Evolutionary conservation across 2,113 vertebrate species (phyloP).

Genomic region (Malurus alboscapulatus): DNA sequence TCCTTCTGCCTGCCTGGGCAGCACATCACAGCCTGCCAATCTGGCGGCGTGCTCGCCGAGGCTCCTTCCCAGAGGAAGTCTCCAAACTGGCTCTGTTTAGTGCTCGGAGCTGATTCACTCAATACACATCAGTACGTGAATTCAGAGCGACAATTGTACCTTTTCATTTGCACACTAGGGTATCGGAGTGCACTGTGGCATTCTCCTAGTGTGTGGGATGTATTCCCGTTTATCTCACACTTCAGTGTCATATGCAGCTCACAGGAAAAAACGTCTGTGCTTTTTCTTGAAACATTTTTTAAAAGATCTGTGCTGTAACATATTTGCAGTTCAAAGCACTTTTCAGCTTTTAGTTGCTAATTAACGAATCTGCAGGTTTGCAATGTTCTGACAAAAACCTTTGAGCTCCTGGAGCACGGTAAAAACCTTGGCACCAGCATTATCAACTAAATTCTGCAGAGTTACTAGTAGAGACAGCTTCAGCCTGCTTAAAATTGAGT

Average conservation of each 20-base stretch:
- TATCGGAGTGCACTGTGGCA: not conserved
- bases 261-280: not conserved
- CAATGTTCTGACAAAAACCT: not conserved
- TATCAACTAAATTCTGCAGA: not conserved
- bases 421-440: not conserved
- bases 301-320: not conserved
- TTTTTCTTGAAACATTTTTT: not conserved
- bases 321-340: not conserved
- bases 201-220: not conserved
- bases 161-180: not conserved
- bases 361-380: not conserved
- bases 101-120: not conserved
- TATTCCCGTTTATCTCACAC: not conserved
- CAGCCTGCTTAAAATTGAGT: not conserved
- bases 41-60: accelerated
- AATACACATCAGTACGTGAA: accelerated
- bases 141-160: accelerated
- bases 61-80: not conserved
- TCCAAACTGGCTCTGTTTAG: not conserved
- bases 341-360: not conserved
- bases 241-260: not conserved
- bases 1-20: not conserved
- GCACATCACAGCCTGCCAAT: not conserved
- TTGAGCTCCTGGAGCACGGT: not conserved
- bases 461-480: not conserved